These are phyloP conservation scores for Hylaeus anthracinus DNA, from an alignment of 1,140 invertebrate species.

Conservation along the genomic window DNA sequence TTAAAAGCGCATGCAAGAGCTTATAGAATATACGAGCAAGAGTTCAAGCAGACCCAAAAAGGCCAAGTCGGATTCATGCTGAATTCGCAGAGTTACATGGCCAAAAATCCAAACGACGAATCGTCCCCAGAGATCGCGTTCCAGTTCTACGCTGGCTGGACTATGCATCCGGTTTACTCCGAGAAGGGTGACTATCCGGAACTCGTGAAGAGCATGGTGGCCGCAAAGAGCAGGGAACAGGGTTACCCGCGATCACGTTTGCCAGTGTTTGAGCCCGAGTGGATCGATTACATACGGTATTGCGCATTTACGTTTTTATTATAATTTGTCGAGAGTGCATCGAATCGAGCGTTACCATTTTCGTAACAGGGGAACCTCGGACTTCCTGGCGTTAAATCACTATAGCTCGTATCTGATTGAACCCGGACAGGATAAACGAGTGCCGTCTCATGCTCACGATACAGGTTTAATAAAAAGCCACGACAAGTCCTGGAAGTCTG, in stretches of 20 bases:
- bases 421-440: constrained; percentile 58
- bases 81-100: constrained; percentile 43
- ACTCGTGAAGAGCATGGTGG: constrained; percentile 81
- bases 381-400: constrained; percentile 84
- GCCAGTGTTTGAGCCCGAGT: constrained; percentile 80
- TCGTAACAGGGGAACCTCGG: constrained; percentile 74
- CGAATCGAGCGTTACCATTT: background rate
- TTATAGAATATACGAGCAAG: constrained; percentile 83
- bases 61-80: constrained; percentile 76
- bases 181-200: constrained; percentile 83
- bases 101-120: constrained; percentile 49
- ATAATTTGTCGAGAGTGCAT: too few species aligned
- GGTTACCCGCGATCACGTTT: constrained; percentile 80
- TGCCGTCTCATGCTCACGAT: constrained; percentile 64
- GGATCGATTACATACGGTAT: constrained; percentile 76
- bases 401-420: constrained; percentile 79
- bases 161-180: constrained; percentile 83
- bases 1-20: constrained; percentile 82
- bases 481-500: constrained; percentile 69
- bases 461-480: constrained; percentile 47
- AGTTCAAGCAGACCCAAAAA: constrained; percentile 83
- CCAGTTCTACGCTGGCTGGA: constrained; percentile 83
- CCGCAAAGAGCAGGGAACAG: constrained; percentile 81
- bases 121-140: constrained; percentile 60
- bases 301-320: background rate